These are phyloP conservation scores for Pyralis farinalis DNA, from an alignment of 2,888 invertebrate species.

Conservation along the genomic window DNA sequence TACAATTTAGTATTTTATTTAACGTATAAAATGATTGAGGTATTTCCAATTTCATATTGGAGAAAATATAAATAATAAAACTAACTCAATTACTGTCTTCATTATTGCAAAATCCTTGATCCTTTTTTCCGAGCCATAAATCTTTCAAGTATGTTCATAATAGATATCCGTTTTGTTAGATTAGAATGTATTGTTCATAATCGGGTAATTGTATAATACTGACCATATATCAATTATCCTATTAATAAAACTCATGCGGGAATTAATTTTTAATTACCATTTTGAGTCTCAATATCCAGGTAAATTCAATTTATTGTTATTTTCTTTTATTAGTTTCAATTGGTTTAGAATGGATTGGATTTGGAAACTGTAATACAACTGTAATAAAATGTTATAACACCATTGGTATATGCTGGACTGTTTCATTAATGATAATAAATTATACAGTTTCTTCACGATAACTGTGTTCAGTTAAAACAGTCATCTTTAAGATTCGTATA, in stretches of 20 bases:
- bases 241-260: too few species aligned
- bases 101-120: conserved; percentile 12
- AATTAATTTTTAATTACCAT: too few species aligned
- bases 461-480: conserved; percentile 13
- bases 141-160: too few species aligned
- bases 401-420: not conserved
- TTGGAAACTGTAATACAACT: too few species aligned
- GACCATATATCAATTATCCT: not conserved
- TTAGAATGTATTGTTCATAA: too few species aligned
- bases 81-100: not conserved
- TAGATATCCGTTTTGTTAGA: not conserved
- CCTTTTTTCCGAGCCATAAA: conserved; percentile 11
- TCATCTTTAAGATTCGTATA: conserved; percentile 20
- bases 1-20: conserved; percentile 11
- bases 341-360: conserved; percentile 14
- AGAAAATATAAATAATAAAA: conserved; percentile 15
- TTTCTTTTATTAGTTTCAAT: too few species aligned
- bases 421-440: conserved; percentile 1
- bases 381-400: too few species aligned
- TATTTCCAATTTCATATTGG: conserved; percentile 40
- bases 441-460: conserved; percentile 5
- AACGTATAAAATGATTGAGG: conserved; percentile 45
- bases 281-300: too few species aligned
- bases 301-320: too few species aligned
- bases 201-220: conserved; percentile 1